Percentiles rank a stretch among this genome's conserved stretches.
These are phyloP conservation scores for Drosophila subpulchrella DNA, from an alignment of 1,140 invertebrate species.

Conservation along the genomic window DNA sequence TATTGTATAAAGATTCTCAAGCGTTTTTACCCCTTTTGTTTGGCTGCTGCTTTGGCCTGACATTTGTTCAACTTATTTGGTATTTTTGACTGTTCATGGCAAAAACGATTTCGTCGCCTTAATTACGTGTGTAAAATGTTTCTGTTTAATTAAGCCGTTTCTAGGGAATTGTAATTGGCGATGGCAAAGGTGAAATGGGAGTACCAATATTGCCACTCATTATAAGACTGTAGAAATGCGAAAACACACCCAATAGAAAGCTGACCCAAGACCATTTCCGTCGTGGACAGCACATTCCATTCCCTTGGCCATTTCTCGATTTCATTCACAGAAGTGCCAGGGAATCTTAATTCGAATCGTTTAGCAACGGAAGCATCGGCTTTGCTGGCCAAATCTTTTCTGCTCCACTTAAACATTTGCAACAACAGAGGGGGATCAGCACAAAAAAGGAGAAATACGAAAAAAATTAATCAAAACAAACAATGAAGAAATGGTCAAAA, in stretches of 20 bases:
- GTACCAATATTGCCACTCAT: constrained; percentile 2
- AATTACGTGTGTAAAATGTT: constrained; percentile 41
- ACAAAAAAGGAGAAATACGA: constrained; percentile 6
- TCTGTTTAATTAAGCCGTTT: constrained; percentile 33
- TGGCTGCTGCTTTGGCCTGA: constrained; percentile 46
- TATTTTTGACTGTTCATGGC: constrained; percentile 36
- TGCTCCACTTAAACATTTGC: constrained; percentile 56
- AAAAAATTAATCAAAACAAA: constrained; percentile 79
- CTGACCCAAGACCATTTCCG: constrained; percentile 68
- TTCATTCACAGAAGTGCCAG: constrained; percentile 66
- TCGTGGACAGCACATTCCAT: constrained; percentile 63
- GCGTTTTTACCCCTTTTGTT: constrained; percentile 40
- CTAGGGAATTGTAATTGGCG: not conserved
- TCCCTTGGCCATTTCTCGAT: constrained; percentile 49
- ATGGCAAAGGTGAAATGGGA: constrained; percentile 14
- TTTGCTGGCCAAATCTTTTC: constrained; percentile 56
- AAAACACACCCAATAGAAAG: constrained; percentile 64
- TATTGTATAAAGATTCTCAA: constrained; percentile 61
- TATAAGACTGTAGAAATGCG: not conserved
- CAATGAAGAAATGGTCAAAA: constrained; percentile 78
- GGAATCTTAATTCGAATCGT: constrained; percentile 75
- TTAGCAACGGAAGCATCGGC: constrained; percentile 78
- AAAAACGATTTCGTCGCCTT: constrained; percentile 25
- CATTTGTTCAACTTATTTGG: constrained; percentile 61
- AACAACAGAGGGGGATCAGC: constrained; percentile 14